Conservation (phyloP, 2,797 vertebrate genomes). For the Muscicapa striata region DNA sequence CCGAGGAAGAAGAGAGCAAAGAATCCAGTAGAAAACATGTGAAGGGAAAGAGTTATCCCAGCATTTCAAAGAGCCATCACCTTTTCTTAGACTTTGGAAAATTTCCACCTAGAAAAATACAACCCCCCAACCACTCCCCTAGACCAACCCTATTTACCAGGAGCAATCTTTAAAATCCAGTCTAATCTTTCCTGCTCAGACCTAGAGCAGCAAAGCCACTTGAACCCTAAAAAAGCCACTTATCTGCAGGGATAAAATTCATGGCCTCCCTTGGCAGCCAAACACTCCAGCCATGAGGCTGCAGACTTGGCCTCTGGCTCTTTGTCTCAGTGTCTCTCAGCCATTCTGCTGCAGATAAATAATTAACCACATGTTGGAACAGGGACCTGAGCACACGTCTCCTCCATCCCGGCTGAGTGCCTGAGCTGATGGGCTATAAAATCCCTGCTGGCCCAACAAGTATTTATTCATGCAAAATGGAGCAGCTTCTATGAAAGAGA, state of each 20-base stretch:
- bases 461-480: slow-evolving; percentile 40
- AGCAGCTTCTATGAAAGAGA: background rate
- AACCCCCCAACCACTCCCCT: accelerated
- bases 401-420: slow-evolving; percentile 20
- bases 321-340: background rate
- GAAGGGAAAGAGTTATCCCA: background rate
- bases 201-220: background rate
- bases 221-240: background rate
- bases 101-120: background rate
- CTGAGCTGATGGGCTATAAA: slow-evolving; percentile 38
- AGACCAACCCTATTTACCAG: background rate
- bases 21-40: accelerated
- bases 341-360: slow-evolving; percentile 52
- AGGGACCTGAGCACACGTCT: background rate
- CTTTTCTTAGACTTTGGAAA: background rate
- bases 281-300: background rate
- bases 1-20: accelerated
- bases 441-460: slow-evolving; percentile 49
- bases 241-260: slow-evolving; percentile 17
- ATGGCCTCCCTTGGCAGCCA: background rate
- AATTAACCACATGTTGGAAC: background rate
- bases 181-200: background rate
- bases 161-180: background rate
- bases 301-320: slow-evolving; percentile 43
- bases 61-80: background rate